Evolutionary conservation across 2,888 invertebrate species (phyloP).

Genomic region (Yponomeuta sedellus): DNA sequence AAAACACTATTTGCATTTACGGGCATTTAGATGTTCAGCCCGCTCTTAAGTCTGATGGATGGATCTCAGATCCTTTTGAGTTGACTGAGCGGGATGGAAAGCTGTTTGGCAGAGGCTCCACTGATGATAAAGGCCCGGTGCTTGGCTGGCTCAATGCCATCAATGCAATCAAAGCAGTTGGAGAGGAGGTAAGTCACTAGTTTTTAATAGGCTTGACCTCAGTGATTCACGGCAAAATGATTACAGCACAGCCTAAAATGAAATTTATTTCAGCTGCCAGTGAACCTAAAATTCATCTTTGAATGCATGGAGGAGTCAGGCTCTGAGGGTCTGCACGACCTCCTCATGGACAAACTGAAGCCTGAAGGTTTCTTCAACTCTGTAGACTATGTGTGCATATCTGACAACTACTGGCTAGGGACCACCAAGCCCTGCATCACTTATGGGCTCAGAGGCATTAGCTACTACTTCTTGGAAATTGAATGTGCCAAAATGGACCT

Average conservation of each 20-base stretch:
- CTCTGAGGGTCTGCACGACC: slow-evolving; percentile 94
- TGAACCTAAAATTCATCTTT: slow-evolving; percentile 92
- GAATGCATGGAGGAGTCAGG: slow-evolving; percentile 99
- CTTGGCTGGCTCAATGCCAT: slow-evolving; percentile 97
- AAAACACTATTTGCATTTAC: slow-evolving; percentile 96
- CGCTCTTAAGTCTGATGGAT: slow-evolving; percentile 93
- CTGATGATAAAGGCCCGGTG: slow-evolving; percentile 97
- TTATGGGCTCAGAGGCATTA: slow-evolving; percentile 95
- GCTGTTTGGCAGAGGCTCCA: slow-evolving; percentile 92
- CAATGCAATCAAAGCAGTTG: slow-evolving; percentile 87
- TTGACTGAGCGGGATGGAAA: slow-evolving; percentile 92
- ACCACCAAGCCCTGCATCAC: slow-evolving; percentile 98
- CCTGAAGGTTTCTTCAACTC: slow-evolving; percentile 85
- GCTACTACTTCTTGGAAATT: slow-evolving; percentile 93
- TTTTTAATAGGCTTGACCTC: neutral
- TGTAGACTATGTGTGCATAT: slow-evolving; percentile 97
- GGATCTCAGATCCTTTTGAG: slow-evolving; percentile 96
- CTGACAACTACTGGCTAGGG: slow-evolving; percentile 99
- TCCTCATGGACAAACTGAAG: slow-evolving; percentile 76
- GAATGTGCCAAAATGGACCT: slow-evolving; percentile 94
- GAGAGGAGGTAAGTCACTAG: slow-evolving; percentile 64
- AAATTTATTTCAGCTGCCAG: slow-evolving; percentile 70
- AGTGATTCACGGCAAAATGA: neutral
- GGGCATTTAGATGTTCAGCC: slow-evolving; percentile 99
- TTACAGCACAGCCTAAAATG: neutral